phyloP scores from a whole-genome alignment of 2,113 vertebrate species.

The Corythaixoides concolor region DNA sequence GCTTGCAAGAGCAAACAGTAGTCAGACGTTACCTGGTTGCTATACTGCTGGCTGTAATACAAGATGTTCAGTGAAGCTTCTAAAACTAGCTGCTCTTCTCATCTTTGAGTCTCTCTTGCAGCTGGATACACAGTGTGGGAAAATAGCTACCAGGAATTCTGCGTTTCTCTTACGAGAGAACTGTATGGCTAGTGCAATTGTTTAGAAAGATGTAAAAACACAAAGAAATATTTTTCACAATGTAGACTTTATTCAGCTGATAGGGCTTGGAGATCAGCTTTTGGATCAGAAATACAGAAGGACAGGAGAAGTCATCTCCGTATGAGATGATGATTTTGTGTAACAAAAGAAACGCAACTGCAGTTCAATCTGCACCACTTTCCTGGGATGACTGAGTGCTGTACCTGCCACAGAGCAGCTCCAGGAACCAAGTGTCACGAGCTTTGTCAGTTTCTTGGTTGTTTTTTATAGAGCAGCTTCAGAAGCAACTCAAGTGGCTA shows the following conservation, averaged over 20 bases:
- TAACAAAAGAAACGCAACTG: not conserved
- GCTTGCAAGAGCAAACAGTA: not conserved
- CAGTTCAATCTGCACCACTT: not conserved
- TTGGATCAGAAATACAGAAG: not conserved
- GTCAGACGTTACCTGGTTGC: not conserved
- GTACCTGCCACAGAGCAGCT: not conserved
- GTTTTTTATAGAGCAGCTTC: not conserved
- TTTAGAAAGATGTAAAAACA: not conserved
- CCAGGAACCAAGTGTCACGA: not conserved
- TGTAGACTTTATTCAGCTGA: not conserved
- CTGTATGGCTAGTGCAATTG: not conserved
- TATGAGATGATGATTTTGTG: not conserved
- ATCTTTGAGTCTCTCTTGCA: not conserved
- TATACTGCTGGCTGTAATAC: not conserved
- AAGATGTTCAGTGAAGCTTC: not conserved
- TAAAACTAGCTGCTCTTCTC: not conserved
- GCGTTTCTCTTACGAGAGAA: not conserved
- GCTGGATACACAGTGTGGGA: not conserved
- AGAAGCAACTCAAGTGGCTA: not conserved
- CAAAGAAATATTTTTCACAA: not conserved
- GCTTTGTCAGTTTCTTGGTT: not conserved
- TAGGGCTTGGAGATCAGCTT: not conserved
- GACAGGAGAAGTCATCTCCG: not conserved
- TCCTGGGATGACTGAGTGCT: not conserved
- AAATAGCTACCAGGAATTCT: not conserved